Conservation (phyloP, 1,140 invertebrate genomes). For the Psilanteris sp. region DNA sequence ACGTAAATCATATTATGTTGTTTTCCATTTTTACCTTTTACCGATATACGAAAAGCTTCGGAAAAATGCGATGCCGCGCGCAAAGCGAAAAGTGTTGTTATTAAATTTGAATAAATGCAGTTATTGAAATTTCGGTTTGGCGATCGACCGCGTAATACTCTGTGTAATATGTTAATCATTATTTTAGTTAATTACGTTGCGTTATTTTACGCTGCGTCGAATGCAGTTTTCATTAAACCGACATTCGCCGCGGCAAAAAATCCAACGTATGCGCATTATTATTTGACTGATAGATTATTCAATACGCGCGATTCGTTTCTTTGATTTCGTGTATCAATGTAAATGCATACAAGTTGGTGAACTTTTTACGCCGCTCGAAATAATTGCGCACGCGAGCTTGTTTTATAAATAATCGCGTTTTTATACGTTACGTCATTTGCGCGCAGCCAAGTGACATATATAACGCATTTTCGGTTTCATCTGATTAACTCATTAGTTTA, state of each 20-base stretch:
- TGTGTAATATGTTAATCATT: conserved; percentile 57
- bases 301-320: conserved; percentile 27
- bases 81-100: conserved; percentile 41
- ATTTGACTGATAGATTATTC: conserved; percentile 43
- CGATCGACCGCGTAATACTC: conserved; percentile 17
- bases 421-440: not conserved
- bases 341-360: conserved; percentile 9
- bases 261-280: conserved; percentile 12
- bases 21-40: conserved; percentile 51
- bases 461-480: conserved; percentile 1
- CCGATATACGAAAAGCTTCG: conserved; percentile 39
- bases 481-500: conserved; percentile 28
- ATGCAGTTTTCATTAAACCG: conserved; percentile 30
- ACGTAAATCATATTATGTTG: conserved; percentile 56
- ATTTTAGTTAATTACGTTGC: conserved; percentile 53
- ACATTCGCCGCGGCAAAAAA: conserved; percentile 10
- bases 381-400: too few relatives aligned
- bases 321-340: conserved; percentile 30
- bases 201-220: conserved; percentile 35
- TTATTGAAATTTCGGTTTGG: conserved; percentile 38
- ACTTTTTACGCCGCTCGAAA: too few relatives aligned
- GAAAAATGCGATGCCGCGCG: conserved; percentile 20
- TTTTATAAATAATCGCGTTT: not conserved
- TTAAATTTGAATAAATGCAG: conserved; percentile 44
- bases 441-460: not conserved